Base-by-base conservation (phyloP, 2,797 vertebrate genomes). In the Galaxias olidus region DNA sequence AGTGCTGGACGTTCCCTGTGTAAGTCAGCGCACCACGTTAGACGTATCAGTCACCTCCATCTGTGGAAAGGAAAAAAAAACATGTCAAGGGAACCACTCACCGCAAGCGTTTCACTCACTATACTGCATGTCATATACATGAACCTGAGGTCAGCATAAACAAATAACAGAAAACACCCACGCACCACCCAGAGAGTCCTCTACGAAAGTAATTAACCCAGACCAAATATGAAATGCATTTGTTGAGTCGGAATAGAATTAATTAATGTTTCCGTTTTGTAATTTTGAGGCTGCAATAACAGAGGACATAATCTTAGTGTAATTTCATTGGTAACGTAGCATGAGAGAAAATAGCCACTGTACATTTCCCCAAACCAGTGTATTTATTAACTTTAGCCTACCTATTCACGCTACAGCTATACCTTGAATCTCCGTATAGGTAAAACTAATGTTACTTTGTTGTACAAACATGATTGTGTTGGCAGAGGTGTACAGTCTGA, bases 291-390 rank as follows among this genome's bases (percentile, higher is more conserved):
- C 40, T 45, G 57, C 42, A 30, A 30, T 30, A 30, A 66, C 58
- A 46, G 14, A 20, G 62, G 52, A 75, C 48, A 71, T 67, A 68
- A 30, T 48, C 11, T 42, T 19, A 11, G 61, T 45, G 48, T 71
- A 63, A 75, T 73, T 63, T 62, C 14, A 14, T 75, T 75, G 70
- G 70, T 60, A 59, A 18, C 19, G 44, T 5, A 59, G 50, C 17
- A 10, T 63, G 19, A 61, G 61, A 47, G 45, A 54, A 49, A 10
- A 17, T n/a, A n/a, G n/a, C n/a, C n/a, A n/a, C n/a, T n/a, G n/a
- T n/a, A n/a, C n/a, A n/a, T n/a, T n/a, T n/a, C n/a, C n/a, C n/a
- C n/a, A n/a, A n/a, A n/a, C n/a, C n/a, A n/a, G n/a, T n/a, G n/a
- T n/a, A n/a, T n/a, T n/a, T n/a, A n/a, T n/a, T n/a, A n/a, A n/a